These are phyloP conservation scores for Sarcophilus harrisii DNA, from an alignment of 2,797 vertebrate species.

Conservation along the genomic window DNA sequence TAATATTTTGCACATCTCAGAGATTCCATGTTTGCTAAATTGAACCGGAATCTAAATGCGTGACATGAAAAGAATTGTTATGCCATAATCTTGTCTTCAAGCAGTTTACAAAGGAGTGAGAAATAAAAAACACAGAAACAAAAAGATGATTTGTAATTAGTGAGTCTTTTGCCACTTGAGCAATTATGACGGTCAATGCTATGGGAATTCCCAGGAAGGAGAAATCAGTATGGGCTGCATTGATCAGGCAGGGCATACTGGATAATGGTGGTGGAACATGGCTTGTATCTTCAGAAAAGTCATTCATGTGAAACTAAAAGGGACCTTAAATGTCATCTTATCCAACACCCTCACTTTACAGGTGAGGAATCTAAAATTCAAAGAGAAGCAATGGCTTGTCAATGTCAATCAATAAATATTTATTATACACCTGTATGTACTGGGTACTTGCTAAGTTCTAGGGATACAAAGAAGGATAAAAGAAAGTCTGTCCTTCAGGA, in stretches of 20 bases:
- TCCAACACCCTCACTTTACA: neutral
- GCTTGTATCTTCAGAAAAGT: neutral
- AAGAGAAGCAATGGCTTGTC: neutral
- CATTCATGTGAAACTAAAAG: neutral
- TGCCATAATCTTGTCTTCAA: neutral
- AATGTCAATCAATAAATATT: neutral
- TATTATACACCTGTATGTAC: neutral
- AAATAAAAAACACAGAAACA: neutral
- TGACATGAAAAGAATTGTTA: neutral
- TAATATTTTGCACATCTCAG: neutral
- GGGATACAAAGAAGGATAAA: neutral
- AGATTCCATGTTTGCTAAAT: neutral
- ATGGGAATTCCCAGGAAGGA: neutral
- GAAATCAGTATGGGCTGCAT: neutral
- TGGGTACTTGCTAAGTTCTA: neutral
- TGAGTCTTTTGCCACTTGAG: neutral
- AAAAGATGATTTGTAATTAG: neutral
- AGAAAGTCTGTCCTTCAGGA: neutral
- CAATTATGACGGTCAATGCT: neutral
- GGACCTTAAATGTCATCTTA: neutral
- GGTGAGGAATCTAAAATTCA: neutral
- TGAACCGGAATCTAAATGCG: neutral
- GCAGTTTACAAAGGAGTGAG: neutral
- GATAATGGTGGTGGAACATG: neutral
- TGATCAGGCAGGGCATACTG: neutral